phyloP scores from a whole-genome alignment of 2,113 vertebrate species.

The Gnathonemus echidnorhynchus region DNA sequence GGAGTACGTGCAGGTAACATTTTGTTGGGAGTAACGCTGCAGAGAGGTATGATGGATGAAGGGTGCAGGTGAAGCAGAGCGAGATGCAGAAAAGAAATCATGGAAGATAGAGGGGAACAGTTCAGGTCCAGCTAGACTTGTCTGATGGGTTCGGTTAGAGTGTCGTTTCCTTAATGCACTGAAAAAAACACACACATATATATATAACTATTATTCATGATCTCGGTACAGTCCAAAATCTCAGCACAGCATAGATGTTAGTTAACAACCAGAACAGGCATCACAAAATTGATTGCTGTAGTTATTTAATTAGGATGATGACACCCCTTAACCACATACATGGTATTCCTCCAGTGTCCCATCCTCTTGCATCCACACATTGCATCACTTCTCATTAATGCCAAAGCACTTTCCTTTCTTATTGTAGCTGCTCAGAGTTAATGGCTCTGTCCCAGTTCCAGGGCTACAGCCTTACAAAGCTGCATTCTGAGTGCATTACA shows the following conservation, averaged over 20 bases:
- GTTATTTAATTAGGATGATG: neutral
- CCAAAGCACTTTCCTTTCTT: neutral
- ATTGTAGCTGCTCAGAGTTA: neutral
- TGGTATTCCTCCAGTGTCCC: neutral
- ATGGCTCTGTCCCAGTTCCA: neutral
- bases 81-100: neutral
- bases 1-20: neutral
- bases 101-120: neutral
- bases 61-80: neutral
- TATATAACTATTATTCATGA: neutral
- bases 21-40: neutral
- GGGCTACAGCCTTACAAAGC: neutral
- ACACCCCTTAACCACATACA: neutral
- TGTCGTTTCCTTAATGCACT: constrained; percentile 26
- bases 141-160: neutral
- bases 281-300: neutral
- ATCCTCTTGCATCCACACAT: neutral
- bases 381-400: neutral
- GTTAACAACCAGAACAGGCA: neutral
- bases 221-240: neutral
- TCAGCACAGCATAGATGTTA: neutral
- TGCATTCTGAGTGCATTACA: neutral
- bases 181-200: neutral
- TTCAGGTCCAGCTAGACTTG: neutral
- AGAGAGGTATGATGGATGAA: neutral